These are phyloP conservation scores for Siderastrea siderea DNA, from an alignment of 92 coral and sea anemone species.

Conservation along the genomic window DNA sequence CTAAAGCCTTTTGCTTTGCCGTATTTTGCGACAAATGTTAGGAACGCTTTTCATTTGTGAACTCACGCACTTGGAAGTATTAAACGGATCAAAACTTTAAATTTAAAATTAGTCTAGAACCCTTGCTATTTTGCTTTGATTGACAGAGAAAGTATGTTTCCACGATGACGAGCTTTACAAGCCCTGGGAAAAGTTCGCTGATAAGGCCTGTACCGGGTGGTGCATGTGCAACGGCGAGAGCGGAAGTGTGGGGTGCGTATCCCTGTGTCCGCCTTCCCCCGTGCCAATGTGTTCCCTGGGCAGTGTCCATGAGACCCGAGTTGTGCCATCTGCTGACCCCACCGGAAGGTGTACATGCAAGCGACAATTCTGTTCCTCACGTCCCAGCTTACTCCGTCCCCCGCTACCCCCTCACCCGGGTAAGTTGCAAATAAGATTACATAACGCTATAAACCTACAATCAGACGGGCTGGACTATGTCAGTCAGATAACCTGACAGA, in stretches of 20 bases:
- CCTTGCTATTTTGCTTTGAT: background rate
- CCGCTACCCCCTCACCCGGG: constrained; percentile 19
- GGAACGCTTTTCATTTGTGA: too few relatives aligned
- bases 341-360: constrained; percentile 47
- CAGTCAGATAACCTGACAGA: too few relatives aligned
- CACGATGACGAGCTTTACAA: constrained; percentile 32
- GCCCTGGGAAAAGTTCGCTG: constrained; percentile 45
- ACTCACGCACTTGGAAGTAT: too few relatives aligned
- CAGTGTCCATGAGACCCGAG: background rate
- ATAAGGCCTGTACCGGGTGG: constrained; percentile 36
- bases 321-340: constrained; percentile 17
- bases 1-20: too few relatives aligned
- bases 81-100: background rate
- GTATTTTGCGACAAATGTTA: too few relatives aligned
- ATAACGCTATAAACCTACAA: too few relatives aligned
- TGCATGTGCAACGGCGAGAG: constrained; percentile 42
- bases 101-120: background rate
- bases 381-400: background rate
- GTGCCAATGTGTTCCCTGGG: constrained; percentile 19
- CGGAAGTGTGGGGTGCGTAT: constrained; percentile 48
- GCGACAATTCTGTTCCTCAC: background rate
- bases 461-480: too few relatives aligned
- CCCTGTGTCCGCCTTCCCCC: constrained; percentile 60
- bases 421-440: background rate
- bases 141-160: constrained; percentile 14